Base-by-base conservation (phyloP, 2,113 vertebrate genomes). In the Setophaga kirtlandii region DNA sequence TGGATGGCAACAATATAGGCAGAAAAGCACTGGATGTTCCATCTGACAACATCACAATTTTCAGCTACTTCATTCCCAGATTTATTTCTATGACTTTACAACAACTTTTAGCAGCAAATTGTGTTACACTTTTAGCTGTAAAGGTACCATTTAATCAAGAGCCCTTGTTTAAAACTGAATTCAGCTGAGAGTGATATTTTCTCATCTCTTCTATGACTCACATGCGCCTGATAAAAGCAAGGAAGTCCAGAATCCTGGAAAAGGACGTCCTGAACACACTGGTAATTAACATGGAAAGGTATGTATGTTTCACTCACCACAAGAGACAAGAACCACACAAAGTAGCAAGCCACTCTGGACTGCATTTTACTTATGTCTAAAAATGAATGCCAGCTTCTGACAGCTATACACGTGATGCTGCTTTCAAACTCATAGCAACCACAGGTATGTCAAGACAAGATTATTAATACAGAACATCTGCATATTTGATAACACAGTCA, bases 361-460 rank as follows among this genome's bases (percentile, higher is more conserved):
- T 42, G 31, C 55, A 80, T 39, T 71, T 90, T 39, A 35, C 13
- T 1, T 56, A 44, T 53, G 58, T 62, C 47, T 83, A 52, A 46
- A 83, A 68, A 37, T 6, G 1, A 46, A 50, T 18, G 84, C 39
- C 16, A 85, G 31, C 42, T 56, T 35, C 31, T 31, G 65, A 56
- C 30, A 55, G 12, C 8, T 55, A 17, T 5, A 23, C 2, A 23
- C 2, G 10, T 33, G 59, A 67, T 79, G 21, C 14, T 74, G 52
- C 56, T 84, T 67, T 65, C 16, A 78, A 70, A 81, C 4, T 33
- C 30, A 1, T 2, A 11, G 23, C 23, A 67, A 46, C 14, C 56
- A 75, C 14, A 68, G 17, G 5, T 35, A 55, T 33, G 56, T 59
- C 47, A 67, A 67, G 39, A 75, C 5, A 41, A 9, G 0, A 0